Conservation (phyloP, 2,888 invertebrate species). For the Lochmaea crataegi region DNA sequence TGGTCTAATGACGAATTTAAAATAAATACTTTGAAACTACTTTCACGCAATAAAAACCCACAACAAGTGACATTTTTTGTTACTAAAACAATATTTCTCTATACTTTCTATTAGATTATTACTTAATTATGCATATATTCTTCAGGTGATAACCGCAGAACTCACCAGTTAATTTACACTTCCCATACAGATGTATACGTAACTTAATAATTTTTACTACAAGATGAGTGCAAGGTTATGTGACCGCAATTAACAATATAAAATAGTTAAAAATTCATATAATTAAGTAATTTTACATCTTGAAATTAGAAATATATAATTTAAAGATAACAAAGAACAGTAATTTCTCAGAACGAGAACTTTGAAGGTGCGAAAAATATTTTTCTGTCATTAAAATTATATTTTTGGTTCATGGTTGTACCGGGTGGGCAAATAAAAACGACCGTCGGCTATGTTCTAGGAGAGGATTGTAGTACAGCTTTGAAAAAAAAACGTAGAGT, state of each 20-base stretch:
- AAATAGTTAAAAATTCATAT: not conserved
- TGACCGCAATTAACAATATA: not conserved
- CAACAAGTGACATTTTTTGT: not conserved
- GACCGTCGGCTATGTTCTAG: no score
- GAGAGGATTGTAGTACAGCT: no score
- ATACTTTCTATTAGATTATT: not conserved
- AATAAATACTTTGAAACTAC: not conserved
- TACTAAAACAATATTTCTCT: not conserved
- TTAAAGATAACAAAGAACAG: not conserved
- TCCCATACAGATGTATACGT: not conserved
- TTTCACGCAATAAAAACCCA: not conserved
- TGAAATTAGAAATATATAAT: not conserved
- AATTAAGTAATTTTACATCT: not conserved
- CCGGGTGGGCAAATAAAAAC: no score
- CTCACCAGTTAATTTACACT: not conserved
- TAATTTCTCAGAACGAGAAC: not conserved
- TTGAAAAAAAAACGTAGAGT: no score
- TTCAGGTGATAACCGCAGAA: conserved; percentile 7
- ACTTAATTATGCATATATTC: not conserved
- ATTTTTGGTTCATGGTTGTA: no score
- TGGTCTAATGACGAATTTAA: no score
- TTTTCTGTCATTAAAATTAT: not conserved
- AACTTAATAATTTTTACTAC: not conserved
- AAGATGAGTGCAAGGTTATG: conserved; percentile 6
- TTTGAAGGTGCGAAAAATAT: not conserved